Evolutionary conservation across 2,113 vertebrate genomes (phyloP).

Genomic region (Pithys albifrons): DNA sequence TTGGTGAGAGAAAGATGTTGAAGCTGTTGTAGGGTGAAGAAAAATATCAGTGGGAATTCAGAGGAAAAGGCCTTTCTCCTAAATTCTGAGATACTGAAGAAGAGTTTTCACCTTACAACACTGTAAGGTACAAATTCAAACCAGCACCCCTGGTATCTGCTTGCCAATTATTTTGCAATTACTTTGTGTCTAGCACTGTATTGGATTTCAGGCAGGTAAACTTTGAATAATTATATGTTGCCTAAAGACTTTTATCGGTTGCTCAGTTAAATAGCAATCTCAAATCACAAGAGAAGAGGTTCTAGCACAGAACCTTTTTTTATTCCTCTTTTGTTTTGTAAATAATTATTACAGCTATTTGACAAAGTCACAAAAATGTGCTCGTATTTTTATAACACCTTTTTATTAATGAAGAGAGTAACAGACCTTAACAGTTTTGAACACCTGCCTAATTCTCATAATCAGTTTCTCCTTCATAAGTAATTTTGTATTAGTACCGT

Average conservation of each 20-base stretch:
- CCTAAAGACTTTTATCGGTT: background rate
- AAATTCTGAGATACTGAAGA: background rate
- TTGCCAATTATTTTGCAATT: background rate
- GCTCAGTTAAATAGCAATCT: background rate
- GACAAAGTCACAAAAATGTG: background rate
- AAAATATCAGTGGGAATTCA: background rate
- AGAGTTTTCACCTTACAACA: background rate
- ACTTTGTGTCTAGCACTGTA: background rate
- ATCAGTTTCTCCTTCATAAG: background rate
- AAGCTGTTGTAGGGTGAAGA: background rate
- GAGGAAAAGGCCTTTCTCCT: background rate
- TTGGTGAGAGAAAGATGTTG: background rate
- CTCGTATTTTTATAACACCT: background rate
- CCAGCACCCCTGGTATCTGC: background rate
- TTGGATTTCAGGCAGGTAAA: background rate
- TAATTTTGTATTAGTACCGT: background rate
- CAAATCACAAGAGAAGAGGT: background rate
- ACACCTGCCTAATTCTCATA: background rate
- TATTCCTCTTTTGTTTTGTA: background rate
- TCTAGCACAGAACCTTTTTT: background rate
- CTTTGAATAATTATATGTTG: background rate
- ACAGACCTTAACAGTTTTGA: background rate
- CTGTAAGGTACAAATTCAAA: background rate
- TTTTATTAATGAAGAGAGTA: background rate
- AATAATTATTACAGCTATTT: background rate